Conservation (phyloP, 2,797 vertebrate genomes). For the Xenops minutus region DNA sequence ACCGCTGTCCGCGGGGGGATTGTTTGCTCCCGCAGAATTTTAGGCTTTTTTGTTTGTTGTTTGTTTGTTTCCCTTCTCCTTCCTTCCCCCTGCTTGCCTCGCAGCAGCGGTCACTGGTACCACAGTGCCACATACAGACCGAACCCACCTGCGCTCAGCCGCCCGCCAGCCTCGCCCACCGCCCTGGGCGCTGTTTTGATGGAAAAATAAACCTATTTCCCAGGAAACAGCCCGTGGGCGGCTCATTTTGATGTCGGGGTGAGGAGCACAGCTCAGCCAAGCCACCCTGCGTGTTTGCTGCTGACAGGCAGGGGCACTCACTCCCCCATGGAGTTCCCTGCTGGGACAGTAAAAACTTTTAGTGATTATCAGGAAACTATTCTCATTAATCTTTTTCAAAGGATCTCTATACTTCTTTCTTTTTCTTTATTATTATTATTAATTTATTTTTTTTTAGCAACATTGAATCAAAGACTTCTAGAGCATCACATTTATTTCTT, state of each 20-base stretch:
- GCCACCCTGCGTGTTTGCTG: neutral
- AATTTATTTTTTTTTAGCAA: neutral
- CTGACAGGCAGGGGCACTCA: neutral
- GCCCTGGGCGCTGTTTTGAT: neutral
- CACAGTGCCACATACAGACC: constrained; percentile 60
- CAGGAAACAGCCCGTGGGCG: neutral
- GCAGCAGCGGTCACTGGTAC: constrained; percentile 40
- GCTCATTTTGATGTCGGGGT: neutral
- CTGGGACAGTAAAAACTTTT: neutral
- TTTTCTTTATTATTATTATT: no score
- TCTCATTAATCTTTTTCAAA: neutral
- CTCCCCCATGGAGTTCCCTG: rapidly evolving
- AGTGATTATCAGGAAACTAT: neutral
- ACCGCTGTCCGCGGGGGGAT: constrained; percentile 78
- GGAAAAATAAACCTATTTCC: neutral
- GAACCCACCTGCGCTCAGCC: neutral
- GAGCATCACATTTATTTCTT: neutral
- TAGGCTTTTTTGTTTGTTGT: constrained; percentile 39
- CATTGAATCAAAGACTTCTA: neutral
- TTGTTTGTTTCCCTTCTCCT: neutral
- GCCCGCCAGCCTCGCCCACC: neutral
- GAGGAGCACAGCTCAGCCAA: neutral
- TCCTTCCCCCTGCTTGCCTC: neutral
- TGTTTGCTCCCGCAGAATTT: constrained; percentile 78
- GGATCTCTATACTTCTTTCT: neutral